A percentile compares a stretch with the other conserved stretches of the same genome.
Conservation (phyloP, 2,888 invertebrate genomes). For the Acanthoscelides obtectus region DNA sequence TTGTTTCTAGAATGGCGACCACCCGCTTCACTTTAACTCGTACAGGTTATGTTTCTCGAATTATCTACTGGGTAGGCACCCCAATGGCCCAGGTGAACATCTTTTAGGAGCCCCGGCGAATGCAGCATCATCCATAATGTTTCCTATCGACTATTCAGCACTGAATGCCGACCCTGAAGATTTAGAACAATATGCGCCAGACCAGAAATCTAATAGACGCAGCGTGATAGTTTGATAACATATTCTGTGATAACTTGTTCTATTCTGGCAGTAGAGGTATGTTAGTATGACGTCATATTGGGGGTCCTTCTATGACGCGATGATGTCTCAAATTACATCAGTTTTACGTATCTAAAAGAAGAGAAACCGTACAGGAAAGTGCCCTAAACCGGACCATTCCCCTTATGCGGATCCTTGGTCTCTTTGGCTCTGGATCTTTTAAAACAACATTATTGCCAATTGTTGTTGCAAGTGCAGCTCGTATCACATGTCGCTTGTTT, state of each 20-base stretch:
- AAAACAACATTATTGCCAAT: too few relatives aligned
- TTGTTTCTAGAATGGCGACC: slow-evolving; percentile 60
- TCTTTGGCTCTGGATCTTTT: too few relatives aligned
- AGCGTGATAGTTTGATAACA: slow-evolving; percentile 59
- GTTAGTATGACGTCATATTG: too few relatives aligned
- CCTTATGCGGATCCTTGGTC: too few relatives aligned
- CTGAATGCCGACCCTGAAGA: slow-evolving; percentile 67
- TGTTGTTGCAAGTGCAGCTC: too few relatives aligned
- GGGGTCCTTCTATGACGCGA: too few relatives aligned
- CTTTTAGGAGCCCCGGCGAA: slow-evolving; percentile 61
- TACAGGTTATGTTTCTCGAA: slow-evolving; percentile 70
- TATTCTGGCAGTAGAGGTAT: too few relatives aligned
- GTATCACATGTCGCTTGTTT: too few relatives aligned
- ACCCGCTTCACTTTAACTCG: slow-evolving; percentile 61
- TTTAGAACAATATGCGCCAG: slow-evolving; percentile 64
- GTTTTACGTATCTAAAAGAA: too few relatives aligned
- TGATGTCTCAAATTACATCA: too few relatives aligned
- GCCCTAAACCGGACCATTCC: too few relatives aligned
- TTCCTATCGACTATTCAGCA: slow-evolving; percentile 73
- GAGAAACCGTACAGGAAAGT: too few relatives aligned
- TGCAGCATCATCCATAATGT: slow-evolving; percentile 55
- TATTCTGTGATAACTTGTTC: neutral
- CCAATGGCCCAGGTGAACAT: slow-evolving; percentile 73
- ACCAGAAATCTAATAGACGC: slow-evolving; percentile 64
- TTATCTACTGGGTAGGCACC: slow-evolving; percentile 68